Evolutionary conservation across 1,140 invertebrate genomes (phyloP).

Genomic region (Cherax destructor): DNA sequence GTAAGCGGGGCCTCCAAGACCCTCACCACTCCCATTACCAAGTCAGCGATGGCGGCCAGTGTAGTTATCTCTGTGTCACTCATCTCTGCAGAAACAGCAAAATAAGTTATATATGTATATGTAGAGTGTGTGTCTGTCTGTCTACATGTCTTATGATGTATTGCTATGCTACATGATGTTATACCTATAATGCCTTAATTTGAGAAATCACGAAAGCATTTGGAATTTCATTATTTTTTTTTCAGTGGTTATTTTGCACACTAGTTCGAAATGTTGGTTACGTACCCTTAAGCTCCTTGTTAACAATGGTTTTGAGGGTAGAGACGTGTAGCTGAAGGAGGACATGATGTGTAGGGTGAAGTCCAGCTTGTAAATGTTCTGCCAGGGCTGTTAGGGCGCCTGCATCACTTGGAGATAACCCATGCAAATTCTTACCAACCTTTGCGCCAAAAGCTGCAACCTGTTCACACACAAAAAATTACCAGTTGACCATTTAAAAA

Average conservation of each 20-base stretch:
- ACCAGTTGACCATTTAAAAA: no score
- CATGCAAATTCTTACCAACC: background rate
- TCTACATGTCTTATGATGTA: background rate
- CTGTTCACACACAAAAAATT: background rate
- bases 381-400: slow-evolving; percentile 2
- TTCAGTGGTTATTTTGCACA: no score
- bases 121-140: background rate
- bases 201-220: no score
- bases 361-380: background rate
- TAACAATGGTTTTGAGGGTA: slow-evolving; percentile 37
- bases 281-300: slow-evolving; percentile 27
- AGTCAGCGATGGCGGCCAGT: slow-evolving; percentile 16
- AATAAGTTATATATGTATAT: background rate
- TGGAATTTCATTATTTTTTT: no score
- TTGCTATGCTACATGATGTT: background rate
- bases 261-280: no score
- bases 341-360: slow-evolving; percentile 46
- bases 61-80: slow-evolving; percentile 8
- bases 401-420: slow-evolving; percentile 5
- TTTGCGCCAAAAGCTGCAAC: slow-evolving; percentile 16
- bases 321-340: slow-evolving; percentile 49
- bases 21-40: slow-evolving; percentile 35
- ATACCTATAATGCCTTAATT: no score
- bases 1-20: slow-evolving; percentile 24
- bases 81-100: slow-evolving; percentile 10